A percentile compares a stretch with the other conserved stretches of the same genome.
Evolutionary conservation across 2,888 invertebrate species (phyloP).

Genomic region (Pomacea canaliculata): DNA sequence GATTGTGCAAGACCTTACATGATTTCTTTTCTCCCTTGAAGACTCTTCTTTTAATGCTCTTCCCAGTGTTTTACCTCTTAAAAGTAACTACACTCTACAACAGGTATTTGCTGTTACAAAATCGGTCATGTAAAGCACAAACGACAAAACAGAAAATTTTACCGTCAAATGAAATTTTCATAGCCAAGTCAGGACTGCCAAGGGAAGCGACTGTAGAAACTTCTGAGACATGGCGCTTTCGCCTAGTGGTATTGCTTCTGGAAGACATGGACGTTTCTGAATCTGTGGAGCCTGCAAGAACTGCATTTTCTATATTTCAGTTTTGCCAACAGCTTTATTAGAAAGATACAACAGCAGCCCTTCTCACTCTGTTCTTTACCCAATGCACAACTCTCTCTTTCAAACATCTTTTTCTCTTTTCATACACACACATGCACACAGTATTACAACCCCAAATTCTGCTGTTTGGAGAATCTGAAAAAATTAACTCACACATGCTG

Average conservation of each 20-base stretch:
- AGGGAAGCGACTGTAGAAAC: conserved; percentile 21
- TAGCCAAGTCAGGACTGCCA: conserved; percentile 30
- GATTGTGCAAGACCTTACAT: no score
- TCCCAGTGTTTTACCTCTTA: no score
- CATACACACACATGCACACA: not conserved
- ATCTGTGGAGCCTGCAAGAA: conserved; percentile 59
- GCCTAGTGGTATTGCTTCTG: conserved; percentile 35
- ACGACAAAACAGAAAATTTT: not conserved
- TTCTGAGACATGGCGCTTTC: conserved; percentile 45
- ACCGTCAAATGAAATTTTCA: conserved; percentile 19
- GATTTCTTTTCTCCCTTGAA: no score
- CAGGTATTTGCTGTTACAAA: no score
- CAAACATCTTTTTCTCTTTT: not conserved
- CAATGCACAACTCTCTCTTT: no score
- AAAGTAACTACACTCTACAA: no score
- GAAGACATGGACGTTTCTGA: conserved; percentile 51
- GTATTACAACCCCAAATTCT: not conserved
- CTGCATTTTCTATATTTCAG: no score
- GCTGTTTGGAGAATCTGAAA: not conserved
- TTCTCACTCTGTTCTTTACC: no score
- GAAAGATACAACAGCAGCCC: no score
- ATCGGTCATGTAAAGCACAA: not conserved
- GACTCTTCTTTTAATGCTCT: no score
- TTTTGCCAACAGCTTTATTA: not conserved
- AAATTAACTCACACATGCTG: conserved; percentile 32